Evolutionary conservation across 2,888 invertebrate genomes (phyloP).

Genomic region (Trisateles emortualis): DNA sequence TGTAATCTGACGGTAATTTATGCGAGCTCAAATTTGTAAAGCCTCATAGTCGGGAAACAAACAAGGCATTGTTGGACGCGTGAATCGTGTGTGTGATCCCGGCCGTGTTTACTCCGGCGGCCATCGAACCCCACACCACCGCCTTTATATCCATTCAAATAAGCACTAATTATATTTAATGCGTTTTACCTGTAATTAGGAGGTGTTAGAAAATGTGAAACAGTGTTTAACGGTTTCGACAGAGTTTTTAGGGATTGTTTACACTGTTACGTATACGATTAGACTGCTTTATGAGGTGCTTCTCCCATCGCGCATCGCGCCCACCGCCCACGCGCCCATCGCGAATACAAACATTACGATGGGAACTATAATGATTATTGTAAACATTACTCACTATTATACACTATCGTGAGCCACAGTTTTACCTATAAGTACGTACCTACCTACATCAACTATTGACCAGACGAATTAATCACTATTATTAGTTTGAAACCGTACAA

Average conservation of each 20-base stretch:
- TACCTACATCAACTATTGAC: conserved; percentile 43
- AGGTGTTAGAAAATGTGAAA: conserved; percentile 81
- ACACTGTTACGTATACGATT: conserved; percentile 67
- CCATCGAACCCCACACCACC: conserved; percentile 67
- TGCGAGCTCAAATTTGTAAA: conserved; percentile 58
- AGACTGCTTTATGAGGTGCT: conserved; percentile 75
- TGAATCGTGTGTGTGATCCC: conserved; percentile 63
- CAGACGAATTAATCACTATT: conserved; percentile 45
- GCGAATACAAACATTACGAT: conserved; percentile 72
- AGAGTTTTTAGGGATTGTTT: conserved; percentile 71
- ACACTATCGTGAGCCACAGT: conserved; percentile 48
- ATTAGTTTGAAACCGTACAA: conserved; percentile 24
- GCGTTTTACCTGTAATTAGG: conserved; percentile 84
- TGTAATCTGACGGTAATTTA: conserved; percentile 62
- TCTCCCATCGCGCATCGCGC: conserved; percentile 63
- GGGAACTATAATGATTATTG: conserved; percentile 69
- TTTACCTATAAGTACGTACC: conserved; percentile 21
- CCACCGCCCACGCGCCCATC: conserved; percentile 66
- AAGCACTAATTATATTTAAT: conserved; percentile 82
- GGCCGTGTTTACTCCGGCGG: conserved; percentile 61
- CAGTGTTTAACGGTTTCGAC: conserved; percentile 75
- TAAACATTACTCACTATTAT: conserved; percentile 67
- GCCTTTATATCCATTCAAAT: conserved; percentile 77
- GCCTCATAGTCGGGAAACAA: conserved; percentile 63
- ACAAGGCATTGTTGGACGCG: conserved; percentile 65